Percentiles rank a stretch among this genome's conserved stretches.
phyloP scores from a whole-genome alignment of 1,140 invertebrate species.

The Brachionus koreanus region DNA sequence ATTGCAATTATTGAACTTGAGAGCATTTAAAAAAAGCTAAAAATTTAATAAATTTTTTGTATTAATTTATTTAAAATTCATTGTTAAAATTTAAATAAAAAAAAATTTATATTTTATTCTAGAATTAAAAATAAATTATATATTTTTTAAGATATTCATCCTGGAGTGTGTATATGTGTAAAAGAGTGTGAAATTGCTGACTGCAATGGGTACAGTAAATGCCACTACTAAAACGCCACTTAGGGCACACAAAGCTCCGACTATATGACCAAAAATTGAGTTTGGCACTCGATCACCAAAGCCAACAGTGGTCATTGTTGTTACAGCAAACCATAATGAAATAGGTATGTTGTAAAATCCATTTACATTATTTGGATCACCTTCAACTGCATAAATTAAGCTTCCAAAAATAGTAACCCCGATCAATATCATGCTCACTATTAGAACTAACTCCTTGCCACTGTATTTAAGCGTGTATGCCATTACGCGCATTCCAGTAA shows the following conservation, averaged over 20 bases:
- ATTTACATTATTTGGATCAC: conserved; percentile 45
- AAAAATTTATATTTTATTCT: too few relatives aligned
- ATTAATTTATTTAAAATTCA: too few relatives aligned
- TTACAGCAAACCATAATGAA: conserved; percentile 53
- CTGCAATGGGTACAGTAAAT: conserved; percentile 52
- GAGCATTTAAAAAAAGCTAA: too few relatives aligned
- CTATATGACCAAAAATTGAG: conserved; percentile 49
- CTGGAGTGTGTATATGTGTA: conserved; percentile 37
- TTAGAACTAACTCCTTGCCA: conserved; percentile 49
- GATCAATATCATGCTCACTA: conserved; percentile 49
- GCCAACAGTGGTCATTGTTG: conserved; percentile 54
- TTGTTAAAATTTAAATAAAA: too few relatives aligned
- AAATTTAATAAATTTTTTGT: too few relatives aligned
- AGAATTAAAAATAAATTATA: too few relatives aligned
- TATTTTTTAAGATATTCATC: not conserved
- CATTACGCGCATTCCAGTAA: conserved; percentile 49
- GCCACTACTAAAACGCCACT: conserved; percentile 52
- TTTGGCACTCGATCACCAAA: conserved; percentile 52
- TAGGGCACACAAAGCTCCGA: conserved; percentile 51
- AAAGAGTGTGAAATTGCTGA: conserved; percentile 53
- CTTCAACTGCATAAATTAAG: conserved; percentile 49
- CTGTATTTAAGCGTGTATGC: conserved; percentile 50
- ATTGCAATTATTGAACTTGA: too few relatives aligned
- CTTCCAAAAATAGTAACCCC: conserved; percentile 50
- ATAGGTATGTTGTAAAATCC: conserved; percentile 49